Evolutionary conservation across 1,140 invertebrate species (phyloP), one percentile per base, ranked within the genome.

Genomic region (Drosophila santomea): DNA sequence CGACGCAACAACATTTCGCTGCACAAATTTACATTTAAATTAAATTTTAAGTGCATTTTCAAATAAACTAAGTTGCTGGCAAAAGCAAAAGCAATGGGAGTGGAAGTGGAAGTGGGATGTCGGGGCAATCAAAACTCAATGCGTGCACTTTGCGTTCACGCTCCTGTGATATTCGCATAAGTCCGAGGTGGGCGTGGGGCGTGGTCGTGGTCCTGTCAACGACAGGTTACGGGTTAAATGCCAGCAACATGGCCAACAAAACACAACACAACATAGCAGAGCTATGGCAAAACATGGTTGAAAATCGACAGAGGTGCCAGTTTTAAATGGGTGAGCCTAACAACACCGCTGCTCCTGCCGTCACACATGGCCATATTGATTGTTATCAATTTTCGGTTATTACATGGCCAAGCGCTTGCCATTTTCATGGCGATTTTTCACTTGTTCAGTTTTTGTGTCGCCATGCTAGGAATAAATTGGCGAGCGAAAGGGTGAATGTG

Each of bases 11-110:
- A 88, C 84, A 88, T 89, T 88, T 80, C 59, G 85, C 76, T 88
- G 84, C 84, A 84, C 84, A 89, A 88, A 88, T 88, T 88, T 88
- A 88, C 84, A 88, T 88, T 88, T 88, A 88, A 88, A 88, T 88
- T 88, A 88, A 88, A 88, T 78, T 88, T 88, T 88, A 88, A 88
- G 84, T 88, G 84, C 80, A 84, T 89, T 84, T 78, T 84, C 80
- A 88, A 88, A 79, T 88, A 88, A 88, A 88, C 84, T 88, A 89
- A 88, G 84, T 86, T 81, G 68, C 72, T 61, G 63, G 47, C 61
- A 52, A 58, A 55, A 4, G 25, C 25, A 57, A 38, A 6, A 3
- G 20, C 1, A 20, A 20, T 20, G 20, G 20, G 20, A 20, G 23
- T 25, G 23, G 23, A 4, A 25, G 20, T 20, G 20, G 20, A 20